A percentile compares a stretch with the other conserved stretches of the same genome.
Evolutionary conservation across 53 echinoderm and acorn worm species (phyloP).

Genomic region (Pentamera pediparva): DNA sequence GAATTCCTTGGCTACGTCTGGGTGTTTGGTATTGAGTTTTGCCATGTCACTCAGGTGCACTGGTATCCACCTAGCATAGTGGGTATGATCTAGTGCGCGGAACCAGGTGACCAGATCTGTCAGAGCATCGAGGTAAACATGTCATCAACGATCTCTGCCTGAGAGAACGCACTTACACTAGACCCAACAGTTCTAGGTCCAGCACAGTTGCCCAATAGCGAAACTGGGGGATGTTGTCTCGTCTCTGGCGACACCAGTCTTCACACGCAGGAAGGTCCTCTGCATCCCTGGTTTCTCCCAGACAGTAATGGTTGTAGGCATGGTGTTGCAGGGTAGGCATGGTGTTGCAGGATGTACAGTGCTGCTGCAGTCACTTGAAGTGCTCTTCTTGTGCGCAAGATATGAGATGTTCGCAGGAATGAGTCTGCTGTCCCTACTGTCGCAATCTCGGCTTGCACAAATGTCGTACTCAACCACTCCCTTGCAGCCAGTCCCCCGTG

Average conservation of each 20-base stretch:
- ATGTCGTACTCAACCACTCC: constrained; percentile 32
- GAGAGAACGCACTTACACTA: constrained; percentile 22
- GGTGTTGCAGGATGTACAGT: constrained; percentile 3
- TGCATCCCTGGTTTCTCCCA: background rate
- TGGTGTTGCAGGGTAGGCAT: background rate
- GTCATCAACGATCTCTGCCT: background rate
- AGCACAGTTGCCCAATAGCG: constrained; percentile 25
- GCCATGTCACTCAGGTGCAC: constrained; percentile 33
- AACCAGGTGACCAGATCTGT: constrained; percentile 33
- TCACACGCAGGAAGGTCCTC: no score
- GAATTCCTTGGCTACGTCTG: background rate
- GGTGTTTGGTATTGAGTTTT: background rate
- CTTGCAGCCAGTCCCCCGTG: constrained; percentile 35
- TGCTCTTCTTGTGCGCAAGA: constrained; percentile 7
- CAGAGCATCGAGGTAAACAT: constrained; percentile 2
- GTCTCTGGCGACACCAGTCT: background rate
- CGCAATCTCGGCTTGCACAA: constrained; percentile 28
- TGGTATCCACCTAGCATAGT: constrained; percentile 40
- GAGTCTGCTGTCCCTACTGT: constrained; percentile 30
- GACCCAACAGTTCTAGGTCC: background rate
- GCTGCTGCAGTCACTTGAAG: constrained; percentile 30
- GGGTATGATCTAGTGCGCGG: constrained; percentile 30
- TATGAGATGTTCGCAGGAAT: constrained; percentile 27
- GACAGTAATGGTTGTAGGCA: background rate
- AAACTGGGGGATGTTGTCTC: constrained; percentile 2